phyloP scores from a whole-genome alignment of 2,888 invertebrate genomes.

The Phoronis australis region DNA sequence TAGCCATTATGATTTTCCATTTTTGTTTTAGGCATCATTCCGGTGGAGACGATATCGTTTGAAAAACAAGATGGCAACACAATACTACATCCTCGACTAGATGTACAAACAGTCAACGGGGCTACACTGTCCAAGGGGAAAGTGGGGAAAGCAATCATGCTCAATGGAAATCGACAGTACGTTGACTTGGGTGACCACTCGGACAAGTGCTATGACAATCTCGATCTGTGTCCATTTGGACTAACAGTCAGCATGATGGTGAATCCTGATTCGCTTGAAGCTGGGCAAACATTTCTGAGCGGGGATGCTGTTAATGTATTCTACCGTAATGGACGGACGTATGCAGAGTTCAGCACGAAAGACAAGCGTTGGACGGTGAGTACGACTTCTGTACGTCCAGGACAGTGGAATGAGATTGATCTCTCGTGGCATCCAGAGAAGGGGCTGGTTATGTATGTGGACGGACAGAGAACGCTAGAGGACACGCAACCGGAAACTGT shows the following conservation, averaged over 20 bases:
- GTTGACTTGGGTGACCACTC: constrained; percentile 33
- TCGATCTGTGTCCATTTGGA: constrained; percentile 33
- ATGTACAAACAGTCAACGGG: constrained; percentile 36
- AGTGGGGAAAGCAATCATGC: constrained; percentile 33
- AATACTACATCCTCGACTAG: constrained; percentile 35
- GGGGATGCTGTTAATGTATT: constrained; percentile 40
- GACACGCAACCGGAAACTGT: background rate
- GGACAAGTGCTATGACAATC: constrained; percentile 35
- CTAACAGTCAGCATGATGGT: constrained; percentile 34
- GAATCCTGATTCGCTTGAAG: constrained; percentile 24
- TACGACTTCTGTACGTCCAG: constrained; percentile 19
- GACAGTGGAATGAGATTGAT: constrained; percentile 41
- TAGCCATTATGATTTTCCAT: too few relatives aligned
- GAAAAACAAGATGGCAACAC: constrained; percentile 30
- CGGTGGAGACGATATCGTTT: constrained; percentile 38
- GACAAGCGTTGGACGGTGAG: constrained; percentile 33
- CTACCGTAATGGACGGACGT: constrained; percentile 31
- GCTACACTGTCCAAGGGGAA: constrained; percentile 30
- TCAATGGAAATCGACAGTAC: constrained; percentile 34
- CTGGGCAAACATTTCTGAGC: constrained; percentile 35
- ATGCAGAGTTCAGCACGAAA: constrained; percentile 25
- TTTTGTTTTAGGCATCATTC: background rate
- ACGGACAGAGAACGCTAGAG: constrained; percentile 24
- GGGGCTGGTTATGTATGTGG: constrained; percentile 38
- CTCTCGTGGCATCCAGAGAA: constrained; percentile 42